Evolutionary conservation across 2,797 vertebrate species (phyloP), one percentile per base, ranked within the genome.

Genomic region (Sylvilagus floridanus): DNA sequence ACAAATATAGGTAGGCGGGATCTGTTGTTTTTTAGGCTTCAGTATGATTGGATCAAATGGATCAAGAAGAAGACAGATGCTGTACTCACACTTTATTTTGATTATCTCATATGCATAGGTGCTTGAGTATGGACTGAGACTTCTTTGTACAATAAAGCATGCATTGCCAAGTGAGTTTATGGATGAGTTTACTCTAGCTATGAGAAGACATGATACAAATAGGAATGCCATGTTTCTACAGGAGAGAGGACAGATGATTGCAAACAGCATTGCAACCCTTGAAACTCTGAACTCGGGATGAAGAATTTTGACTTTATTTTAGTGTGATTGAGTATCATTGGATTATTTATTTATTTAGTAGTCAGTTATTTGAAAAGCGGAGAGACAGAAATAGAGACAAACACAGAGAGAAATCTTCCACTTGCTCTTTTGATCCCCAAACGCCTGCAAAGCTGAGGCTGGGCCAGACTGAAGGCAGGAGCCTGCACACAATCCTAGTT

Each of bases 181-280:
- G 19, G 11, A 5, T 21, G 28, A 52, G 7, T 28, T 24, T 35
- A 37, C 0, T 26, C 5, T 10, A 8, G 13, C 5, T 11, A 0
- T 8, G 17, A 30, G 24, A 28, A 90, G 0, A 26, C 9, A 6
- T 11, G 1, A 7, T 7, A 72, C 76, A 26, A 6, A 17, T 2
- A 84, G 22, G 28, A 14, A n/a, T 2, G n/a, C 21, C 52, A 22
- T 60, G 30, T 4, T 79, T 14, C 75, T 30, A 47, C 8, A 62
- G 19, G 1, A 4, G 26, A 89, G 60, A 68, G 84, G 89, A 57
- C 17, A 85, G 14, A 37, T 75, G 28, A n/a, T 28, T 21, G 0
- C 7, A n/a, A 84, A 68, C 22, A 63, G n/a, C 2, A 52, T 24
- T 78, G 10, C 1, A 37, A 47, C 60, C 9, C 62, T 42, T 24